A percentile compares a stretch with the other conserved stretches of the same genome.
Conservation (phyloP, 2,113 vertebrate genomes). For the Callopanchax toddi region DNA sequence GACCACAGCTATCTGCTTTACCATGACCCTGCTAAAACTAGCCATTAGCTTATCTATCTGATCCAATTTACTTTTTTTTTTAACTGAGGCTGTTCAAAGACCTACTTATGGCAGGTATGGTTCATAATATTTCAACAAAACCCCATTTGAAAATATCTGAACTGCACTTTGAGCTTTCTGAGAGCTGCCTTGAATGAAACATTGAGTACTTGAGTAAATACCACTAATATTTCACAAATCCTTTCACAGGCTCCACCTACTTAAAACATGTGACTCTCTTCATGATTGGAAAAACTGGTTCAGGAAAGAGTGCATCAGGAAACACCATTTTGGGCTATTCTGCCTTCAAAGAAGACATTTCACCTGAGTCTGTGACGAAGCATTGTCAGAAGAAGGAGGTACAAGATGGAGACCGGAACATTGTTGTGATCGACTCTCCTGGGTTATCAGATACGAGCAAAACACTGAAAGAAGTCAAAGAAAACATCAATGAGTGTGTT, state of each 20-base stretch:
- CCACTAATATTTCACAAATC: neutral
- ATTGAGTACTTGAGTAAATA: too few relatives aligned
- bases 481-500: constrained; percentile 45
- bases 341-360: neutral
- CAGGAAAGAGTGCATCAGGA: constrained; percentile 60
- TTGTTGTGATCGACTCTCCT: constrained; percentile 64
- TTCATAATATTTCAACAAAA: too few relatives aligned
- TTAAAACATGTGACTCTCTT: constrained; percentile 22
- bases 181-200: too few relatives aligned
- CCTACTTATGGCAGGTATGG: too few relatives aligned
- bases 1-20: too few relatives aligned
- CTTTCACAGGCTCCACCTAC: rapidly evolving
- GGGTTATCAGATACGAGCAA: constrained; percentile 49
- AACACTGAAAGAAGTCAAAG: neutral
- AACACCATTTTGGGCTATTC: constrained; percentile 53
- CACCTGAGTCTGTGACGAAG: neutral
- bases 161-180: too few relatives aligned
- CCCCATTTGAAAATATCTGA: too few relatives aligned
- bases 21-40: too few relatives aligned
- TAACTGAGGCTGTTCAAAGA: too few relatives aligned
- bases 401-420: neutral
- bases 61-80: too few relatives aligned
- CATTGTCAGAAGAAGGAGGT: constrained; percentile 7
- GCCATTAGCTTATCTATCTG: too few relatives aligned
- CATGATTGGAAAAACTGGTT: constrained; percentile 54